A percentile compares a stretch with the other conserved stretches of the same genome.
phyloP scores from a whole-genome alignment of 2,797 vertebrate genomes.

The Amazonetta brasiliensis region DNA sequence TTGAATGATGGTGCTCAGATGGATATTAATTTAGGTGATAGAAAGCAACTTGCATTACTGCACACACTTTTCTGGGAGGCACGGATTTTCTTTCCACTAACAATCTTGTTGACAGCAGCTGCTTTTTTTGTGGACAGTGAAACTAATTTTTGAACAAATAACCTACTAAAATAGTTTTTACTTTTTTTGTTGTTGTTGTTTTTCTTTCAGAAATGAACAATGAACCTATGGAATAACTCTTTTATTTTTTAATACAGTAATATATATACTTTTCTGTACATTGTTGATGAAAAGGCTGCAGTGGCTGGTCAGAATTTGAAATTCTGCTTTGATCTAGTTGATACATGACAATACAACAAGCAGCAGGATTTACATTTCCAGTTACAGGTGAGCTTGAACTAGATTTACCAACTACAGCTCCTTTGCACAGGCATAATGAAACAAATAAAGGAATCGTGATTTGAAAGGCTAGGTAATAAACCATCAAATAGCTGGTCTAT shows the following conservation, averaged over 20 bases:
- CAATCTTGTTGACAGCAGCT: neutral
- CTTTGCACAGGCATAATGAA: neutral
- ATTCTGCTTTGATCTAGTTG: neutral
- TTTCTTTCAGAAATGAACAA: neutral
- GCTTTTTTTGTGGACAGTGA: neutral
- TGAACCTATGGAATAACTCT: neutral
- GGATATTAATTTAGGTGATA: slow-evolving; percentile 4
- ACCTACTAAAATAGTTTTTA: neutral
- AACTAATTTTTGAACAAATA: neutral
- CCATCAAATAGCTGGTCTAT: neutral
- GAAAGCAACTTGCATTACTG: neutral
- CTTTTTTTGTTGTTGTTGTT: neutral
- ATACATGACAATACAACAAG: neutral
- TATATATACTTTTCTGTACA: neutral
- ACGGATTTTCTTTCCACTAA: neutral
- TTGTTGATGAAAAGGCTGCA: neutral
- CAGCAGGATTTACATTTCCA: neutral
- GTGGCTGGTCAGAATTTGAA: neutral
- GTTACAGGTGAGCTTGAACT: neutral
- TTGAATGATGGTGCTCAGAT: neutral
- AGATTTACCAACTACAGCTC: neutral
- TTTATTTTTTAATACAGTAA: neutral
- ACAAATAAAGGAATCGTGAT: neutral
- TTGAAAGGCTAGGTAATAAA: neutral
- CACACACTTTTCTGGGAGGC: neutral